A percentile compares a stretch with the other conserved stretches of the same genome.
phyloP scores from a whole-genome alignment of 1,140 invertebrate genomes.

The Monomorium pharaonis region DNA sequence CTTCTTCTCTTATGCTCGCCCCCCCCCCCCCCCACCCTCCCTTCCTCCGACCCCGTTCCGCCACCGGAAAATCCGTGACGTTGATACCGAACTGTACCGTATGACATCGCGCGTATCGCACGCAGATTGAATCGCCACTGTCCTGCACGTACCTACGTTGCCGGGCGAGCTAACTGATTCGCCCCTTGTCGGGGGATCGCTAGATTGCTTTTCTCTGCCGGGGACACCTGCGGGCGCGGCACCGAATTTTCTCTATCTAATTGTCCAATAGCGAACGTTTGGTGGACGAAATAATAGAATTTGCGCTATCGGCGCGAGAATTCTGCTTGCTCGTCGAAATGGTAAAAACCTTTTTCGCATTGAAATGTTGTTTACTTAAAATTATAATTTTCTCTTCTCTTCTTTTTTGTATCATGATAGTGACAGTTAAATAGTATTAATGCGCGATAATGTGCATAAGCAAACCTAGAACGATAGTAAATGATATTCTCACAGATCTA shows the following conservation, averaged over 20 bases:
- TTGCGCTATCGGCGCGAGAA: neutral
- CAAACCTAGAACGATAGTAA: slow-evolving; percentile 4
- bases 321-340: too few species aligned
- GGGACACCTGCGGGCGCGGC: neutral
- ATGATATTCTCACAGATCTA: neutral
- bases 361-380: neutral
- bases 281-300: neutral
- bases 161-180: slow-evolving; percentile 39
- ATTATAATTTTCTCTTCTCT: neutral
- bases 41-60: too few species aligned
- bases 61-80: slow-evolving; percentile 68
- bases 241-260: neutral
- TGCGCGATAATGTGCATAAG: neutral
- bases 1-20: slow-evolving; percentile 35
- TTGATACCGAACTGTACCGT: slow-evolving; percentile 42
- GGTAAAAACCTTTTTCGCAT: neutral
- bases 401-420: neutral
- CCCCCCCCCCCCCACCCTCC: too few species aligned
- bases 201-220: neutral
- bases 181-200: neutral
- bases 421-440: neutral
- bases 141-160: neutral
- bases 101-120: slow-evolving; percentile 48
- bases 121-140: slow-evolving; percentile 21
- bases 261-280: neutral